A percentile compares a stretch with the other conserved stretches of the same genome.
Evolutionary conservation across 2,888 invertebrate species (phyloP).

Genomic region (Heteromyza rotundicornis): DNA sequence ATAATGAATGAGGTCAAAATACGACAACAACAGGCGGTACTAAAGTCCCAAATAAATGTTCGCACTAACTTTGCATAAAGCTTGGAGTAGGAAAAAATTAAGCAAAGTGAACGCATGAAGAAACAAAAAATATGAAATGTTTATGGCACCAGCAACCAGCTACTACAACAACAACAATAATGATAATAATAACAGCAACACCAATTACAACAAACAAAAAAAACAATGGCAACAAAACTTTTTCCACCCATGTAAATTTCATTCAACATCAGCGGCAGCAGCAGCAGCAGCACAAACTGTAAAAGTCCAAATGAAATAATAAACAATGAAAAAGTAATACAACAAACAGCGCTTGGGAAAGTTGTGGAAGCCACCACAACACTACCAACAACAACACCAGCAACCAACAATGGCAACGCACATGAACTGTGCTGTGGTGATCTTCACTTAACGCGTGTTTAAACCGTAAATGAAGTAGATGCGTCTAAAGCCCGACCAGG

Average conservation of each 20-base stretch:
- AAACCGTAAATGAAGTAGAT: neutral
- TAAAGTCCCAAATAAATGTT: too few relatives aligned
- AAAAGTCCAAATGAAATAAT: conserved; percentile 1
- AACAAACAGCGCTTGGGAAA: neutral
- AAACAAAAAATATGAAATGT: conserved; percentile 1
- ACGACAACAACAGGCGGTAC: too few relatives aligned
- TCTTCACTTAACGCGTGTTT: neutral
- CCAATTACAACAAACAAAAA: too few relatives aligned
- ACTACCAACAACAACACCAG: conserved; percentile 9
- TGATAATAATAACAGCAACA: conserved; percentile 9
- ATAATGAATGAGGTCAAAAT: too few relatives aligned
- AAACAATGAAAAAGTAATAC: neutral
- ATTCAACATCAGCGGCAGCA: conserved; percentile 11
- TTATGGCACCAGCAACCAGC: neutral
- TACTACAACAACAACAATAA: conserved; percentile 7
- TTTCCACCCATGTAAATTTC: conserved; percentile 21
- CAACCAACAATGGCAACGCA: conserved; percentile 3
- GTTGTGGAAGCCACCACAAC: conserved; percentile 2
- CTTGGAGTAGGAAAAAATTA: neutral
- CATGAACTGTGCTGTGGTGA: neutral
- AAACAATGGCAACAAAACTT: conserved; percentile 14
- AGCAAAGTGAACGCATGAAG: conserved; percentile 13
- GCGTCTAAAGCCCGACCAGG: neutral
- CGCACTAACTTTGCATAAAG: neutral
- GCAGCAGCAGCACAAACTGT: neutral